Conservation (phyloP, 64 coral and sea anemone species). For the Stylophora pistillata region DNA sequence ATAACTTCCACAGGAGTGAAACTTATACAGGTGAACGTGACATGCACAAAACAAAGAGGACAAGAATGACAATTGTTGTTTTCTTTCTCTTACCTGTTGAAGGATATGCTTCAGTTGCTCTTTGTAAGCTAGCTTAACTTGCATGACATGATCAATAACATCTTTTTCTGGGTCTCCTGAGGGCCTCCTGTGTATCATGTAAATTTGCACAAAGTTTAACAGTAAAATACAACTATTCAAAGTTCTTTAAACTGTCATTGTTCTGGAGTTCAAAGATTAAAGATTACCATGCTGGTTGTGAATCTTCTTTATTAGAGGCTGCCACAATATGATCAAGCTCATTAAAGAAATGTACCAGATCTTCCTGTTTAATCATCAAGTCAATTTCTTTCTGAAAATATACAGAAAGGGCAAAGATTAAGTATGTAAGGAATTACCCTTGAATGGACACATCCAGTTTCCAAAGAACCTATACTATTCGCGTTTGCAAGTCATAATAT, state of each 20-base stretch:
- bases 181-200: slow-evolving; percentile 67
- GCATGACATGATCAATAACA: slow-evolving; percentile 81
- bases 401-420: background rate
- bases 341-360: slow-evolving; percentile 76
- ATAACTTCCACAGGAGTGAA: too few relatives aligned
- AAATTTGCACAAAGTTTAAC: background rate
- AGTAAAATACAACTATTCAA: background rate
- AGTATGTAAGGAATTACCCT: background rate
- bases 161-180: slow-evolving; percentile 77
- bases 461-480: too few relatives aligned
- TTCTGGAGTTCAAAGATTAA: background rate
- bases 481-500: too few relatives aligned
- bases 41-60: too few relatives aligned
- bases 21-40: too few relatives aligned
- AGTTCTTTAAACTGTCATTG: background rate
- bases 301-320: slow-evolving; percentile 32
- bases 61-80: background rate
- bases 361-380: slow-evolving; percentile 95
- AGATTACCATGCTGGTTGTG: slow-evolving; percentile 76
- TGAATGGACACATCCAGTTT: too few relatives aligned
- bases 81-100: slow-evolving; percentile 56
- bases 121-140: slow-evolving; percentile 77
- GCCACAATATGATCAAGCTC: slow-evolving; percentile 74
- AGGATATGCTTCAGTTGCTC: slow-evolving; percentile 74
- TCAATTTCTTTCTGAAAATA: slow-evolving; percentile 80